Conservation (phyloP, 2,797 vertebrate genomes). For the Sphaeramia orbicularis region DNA sequence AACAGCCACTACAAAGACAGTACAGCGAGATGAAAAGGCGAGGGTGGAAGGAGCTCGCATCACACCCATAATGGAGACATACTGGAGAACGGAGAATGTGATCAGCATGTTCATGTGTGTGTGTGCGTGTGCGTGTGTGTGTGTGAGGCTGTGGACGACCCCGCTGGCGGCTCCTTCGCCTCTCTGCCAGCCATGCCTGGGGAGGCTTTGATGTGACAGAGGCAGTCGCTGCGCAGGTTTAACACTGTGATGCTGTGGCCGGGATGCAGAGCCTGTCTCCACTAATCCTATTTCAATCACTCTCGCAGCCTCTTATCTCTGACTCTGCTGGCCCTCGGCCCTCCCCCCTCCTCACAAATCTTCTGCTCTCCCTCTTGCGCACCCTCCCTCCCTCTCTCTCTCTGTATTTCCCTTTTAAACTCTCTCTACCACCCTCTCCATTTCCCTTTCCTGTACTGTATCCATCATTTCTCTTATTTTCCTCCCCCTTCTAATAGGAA, state of each 20-base stretch:
- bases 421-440: slow-evolving; percentile 36
- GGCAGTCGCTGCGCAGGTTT: slow-evolving; percentile 74
- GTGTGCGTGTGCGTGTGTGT: slow-evolving; percentile 35
- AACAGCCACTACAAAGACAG: slow-evolving; percentile 66
- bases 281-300: slow-evolving; percentile 86
- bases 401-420: slow-evolving; percentile 22
- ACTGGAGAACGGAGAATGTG: slow-evolving; percentile 56
- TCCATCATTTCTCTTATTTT: slow-evolving; percentile 46
- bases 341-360: slow-evolving; percentile 62
- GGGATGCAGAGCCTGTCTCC: slow-evolving; percentile 80
- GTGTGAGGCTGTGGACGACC: slow-evolving; percentile 51
- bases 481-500: slow-evolving; percentile 56
- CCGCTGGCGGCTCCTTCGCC: slow-evolving; percentile 65
- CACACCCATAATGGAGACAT: slow-evolving; percentile 62
- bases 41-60: slow-evolving; percentile 65
- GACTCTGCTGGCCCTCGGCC: slow-evolving; percentile 73
- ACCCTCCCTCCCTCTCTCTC: slow-evolving; percentile 17
- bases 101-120: slow-evolving; percentile 50
- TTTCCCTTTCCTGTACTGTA: slow-evolving; percentile 38
- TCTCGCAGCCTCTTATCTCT: slow-evolving; percentile 81
- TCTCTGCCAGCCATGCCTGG: slow-evolving; percentile 69
- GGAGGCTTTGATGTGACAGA: slow-evolving; percentile 83
- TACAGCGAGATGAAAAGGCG: slow-evolving; percentile 63
- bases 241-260: slow-evolving; percentile 76
- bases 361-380: slow-evolving; percentile 36